Percentiles rank a stretch among this genome's conserved stretches.
phyloP scores from a whole-genome alignment of 2,888 invertebrate species.

The Panzeria rudis region DNA sequence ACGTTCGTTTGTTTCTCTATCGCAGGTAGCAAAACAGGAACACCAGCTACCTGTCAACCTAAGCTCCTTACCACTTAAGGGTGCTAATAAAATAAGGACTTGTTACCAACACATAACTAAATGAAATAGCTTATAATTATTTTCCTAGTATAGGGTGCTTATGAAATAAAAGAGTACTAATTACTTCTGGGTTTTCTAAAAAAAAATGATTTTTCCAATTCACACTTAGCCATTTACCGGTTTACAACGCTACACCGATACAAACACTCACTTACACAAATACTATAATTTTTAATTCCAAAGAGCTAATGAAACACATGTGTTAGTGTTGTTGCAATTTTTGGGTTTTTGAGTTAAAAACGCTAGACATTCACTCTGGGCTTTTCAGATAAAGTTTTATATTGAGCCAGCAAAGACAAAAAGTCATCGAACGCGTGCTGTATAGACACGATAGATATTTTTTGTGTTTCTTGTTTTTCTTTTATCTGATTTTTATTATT shows the following conservation, averaged over 20 bases:
- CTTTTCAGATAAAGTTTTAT: slow-evolving; percentile 81
- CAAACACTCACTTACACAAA: not conserved
- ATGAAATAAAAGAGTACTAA: slow-evolving; percentile 39
- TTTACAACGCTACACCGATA: slow-evolving; percentile 13
- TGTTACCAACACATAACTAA: not conserved
- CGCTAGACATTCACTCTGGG: slow-evolving; percentile 75
- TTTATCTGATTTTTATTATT: slow-evolving; percentile 24
- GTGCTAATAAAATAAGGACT: not conserved
- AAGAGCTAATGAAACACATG: slow-evolving; percentile 40
- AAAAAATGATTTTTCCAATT: slow-evolving; percentile 40
- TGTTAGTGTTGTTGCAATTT: slow-evolving; percentile 74
- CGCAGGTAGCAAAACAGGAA: no score
- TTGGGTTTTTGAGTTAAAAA: slow-evolving; percentile 78
- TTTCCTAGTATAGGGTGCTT: slow-evolving; percentile 38
- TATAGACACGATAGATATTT: slow-evolving; percentile 20
- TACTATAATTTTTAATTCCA: slow-evolving; percentile 13
- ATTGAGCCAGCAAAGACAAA: slow-evolving; percentile 72
- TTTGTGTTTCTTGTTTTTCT: slow-evolving; percentile 48
- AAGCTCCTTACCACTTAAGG: no score
- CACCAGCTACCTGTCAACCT: no score
- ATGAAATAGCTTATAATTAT: not conserved
- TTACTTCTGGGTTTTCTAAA: slow-evolving; percentile 67
- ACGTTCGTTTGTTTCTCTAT: no score
- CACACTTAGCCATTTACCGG: slow-evolving; percentile 53
- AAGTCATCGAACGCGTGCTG: slow-evolving; percentile 66